A percentile compares a stretch with the other conserved stretches of the same genome.
These are phyloP conservation scores for Podotricha telesiphe DNA, from an alignment of 2,888 invertebrate species.

Conservation along the genomic window DNA sequence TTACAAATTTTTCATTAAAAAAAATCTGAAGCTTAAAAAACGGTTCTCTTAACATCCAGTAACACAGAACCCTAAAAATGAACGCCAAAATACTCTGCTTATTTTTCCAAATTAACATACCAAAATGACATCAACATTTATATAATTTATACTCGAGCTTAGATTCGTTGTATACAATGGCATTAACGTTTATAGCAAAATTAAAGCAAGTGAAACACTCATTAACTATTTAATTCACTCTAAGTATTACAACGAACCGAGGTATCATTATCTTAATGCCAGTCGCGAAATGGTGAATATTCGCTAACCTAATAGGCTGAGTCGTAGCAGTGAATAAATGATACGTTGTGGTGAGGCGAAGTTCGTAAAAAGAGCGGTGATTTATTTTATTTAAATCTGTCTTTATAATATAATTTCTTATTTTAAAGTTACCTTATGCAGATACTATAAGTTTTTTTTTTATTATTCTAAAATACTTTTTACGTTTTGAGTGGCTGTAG, in stretches of 20 bases:
- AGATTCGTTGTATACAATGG: constrained; percentile 9
- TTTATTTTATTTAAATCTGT: neutral
- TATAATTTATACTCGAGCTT: constrained; percentile 1
- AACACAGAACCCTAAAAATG: neutral
- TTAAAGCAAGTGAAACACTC: constrained; percentile 41
- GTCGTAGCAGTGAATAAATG: constrained; percentile 60
- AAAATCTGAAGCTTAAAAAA: too few species aligned
- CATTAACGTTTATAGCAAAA: constrained; percentile 32
- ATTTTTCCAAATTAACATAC: constrained; percentile 17
- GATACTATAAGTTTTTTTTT: too few species aligned
- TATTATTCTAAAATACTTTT: too few species aligned
- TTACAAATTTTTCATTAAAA: neutral
- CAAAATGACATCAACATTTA: neutral
- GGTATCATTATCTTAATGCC: constrained; percentile 58
- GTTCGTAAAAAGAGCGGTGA: constrained; percentile 21
- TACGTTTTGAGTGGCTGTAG: too few species aligned
- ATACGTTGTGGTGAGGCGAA: constrained; percentile 41
- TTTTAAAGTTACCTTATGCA: neutral
- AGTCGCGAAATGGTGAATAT: constrained; percentile 52
- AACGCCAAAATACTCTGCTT: neutral
- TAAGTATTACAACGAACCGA: constrained; percentile 45
- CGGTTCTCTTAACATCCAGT: too few species aligned
- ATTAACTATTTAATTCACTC: constrained; percentile 46
- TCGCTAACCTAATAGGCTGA: constrained; percentile 57
- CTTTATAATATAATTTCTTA: neutral